Conservation (phyloP, 2,113 vertebrate genomes). For the Theristicus caerulescens region DNA sequence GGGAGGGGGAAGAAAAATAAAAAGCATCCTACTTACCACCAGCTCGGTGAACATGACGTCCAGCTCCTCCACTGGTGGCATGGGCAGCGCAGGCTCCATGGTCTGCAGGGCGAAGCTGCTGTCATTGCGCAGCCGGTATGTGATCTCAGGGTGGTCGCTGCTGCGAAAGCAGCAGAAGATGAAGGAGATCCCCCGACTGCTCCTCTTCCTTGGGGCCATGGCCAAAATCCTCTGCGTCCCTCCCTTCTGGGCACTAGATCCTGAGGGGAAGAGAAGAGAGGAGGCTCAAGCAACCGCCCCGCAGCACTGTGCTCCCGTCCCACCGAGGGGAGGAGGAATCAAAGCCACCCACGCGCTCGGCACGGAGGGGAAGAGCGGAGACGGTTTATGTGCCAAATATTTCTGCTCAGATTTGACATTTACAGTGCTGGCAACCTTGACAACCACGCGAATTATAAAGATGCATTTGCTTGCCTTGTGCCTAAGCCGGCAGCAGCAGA, state of each 20-base stretch:
- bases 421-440: slow-evolving; percentile 25
- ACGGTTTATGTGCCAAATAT: not conserved
- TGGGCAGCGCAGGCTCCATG: slow-evolving; percentile 92
- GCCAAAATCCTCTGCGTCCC: slow-evolving; percentile 38
- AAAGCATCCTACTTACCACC: slow-evolving; percentile 81
- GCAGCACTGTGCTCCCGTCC: not conserved
- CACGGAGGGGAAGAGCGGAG: not conserved
- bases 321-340: not conserved
- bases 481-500: not conserved
- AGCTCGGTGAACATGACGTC: slow-evolving; percentile 94
- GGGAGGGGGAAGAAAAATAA: not conserved
- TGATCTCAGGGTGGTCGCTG: slow-evolving; percentile 96
- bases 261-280: slow-evolving; percentile 32
- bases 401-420: slow-evolving; percentile 17
- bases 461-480: not conserved
- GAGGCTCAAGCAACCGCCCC: not conserved
- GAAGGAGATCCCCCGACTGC: slow-evolving; percentile 87
- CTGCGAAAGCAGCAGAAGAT: slow-evolving; percentile 97
- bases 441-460: not conserved
- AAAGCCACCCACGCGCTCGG: slow-evolving; percentile 4
- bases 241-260: slow-evolving; percentile 70
- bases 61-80: slow-evolving; percentile 91
- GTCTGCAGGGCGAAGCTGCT: slow-evolving; percentile 90
- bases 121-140: slow-evolving; percentile 92
- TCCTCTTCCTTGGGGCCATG: slow-evolving; percentile 96